Evolutionary conservation across 2,888 invertebrate genomes (phyloP).

Genomic region (Pecten maximus): DNA sequence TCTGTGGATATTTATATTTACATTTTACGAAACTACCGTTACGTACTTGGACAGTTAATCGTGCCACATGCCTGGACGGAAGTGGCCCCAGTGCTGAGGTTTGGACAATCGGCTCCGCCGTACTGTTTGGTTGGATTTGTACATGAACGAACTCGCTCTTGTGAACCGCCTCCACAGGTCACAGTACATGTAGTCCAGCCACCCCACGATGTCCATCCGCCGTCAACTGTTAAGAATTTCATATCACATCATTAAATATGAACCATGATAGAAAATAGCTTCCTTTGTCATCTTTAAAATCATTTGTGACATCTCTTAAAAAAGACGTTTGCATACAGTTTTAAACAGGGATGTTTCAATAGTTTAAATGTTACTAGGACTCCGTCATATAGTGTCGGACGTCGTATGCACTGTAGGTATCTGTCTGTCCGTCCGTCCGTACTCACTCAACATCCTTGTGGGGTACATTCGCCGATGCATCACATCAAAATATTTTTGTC

Average conservation of each 20-base stretch:
- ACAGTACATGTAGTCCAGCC: slow-evolving; percentile 68
- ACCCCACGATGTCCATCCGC: slow-evolving; percentile 68
- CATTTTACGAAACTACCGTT: neutral
- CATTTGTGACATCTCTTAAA: no score
- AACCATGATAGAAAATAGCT: no score
- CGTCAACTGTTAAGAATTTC: slow-evolving; percentile 65
- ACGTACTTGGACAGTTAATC: slow-evolving; percentile 53
- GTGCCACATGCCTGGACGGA: slow-evolving; percentile 41
- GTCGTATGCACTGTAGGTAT: no score
- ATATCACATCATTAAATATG: neutral
- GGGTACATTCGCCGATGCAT: no score
- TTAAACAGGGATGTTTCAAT: no score
- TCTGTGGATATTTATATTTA: neutral
- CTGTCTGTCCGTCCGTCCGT: no score
- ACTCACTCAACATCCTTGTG: no score
- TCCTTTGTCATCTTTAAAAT: no score
- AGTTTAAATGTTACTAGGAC: no score
- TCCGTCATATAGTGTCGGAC: no score
- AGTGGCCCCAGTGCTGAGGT: neutral
- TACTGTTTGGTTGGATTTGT: slow-evolving; percentile 46
- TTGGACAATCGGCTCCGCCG: slow-evolving; percentile 46
- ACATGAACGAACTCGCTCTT: slow-evolving; percentile 56
- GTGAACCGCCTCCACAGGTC: slow-evolving; percentile 71
- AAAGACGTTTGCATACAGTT: no score
- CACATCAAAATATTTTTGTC: no score